Evolutionary conservation across 2,888 invertebrate species (phyloP).

Genomic region (Epirrhoe tristata): DNA sequence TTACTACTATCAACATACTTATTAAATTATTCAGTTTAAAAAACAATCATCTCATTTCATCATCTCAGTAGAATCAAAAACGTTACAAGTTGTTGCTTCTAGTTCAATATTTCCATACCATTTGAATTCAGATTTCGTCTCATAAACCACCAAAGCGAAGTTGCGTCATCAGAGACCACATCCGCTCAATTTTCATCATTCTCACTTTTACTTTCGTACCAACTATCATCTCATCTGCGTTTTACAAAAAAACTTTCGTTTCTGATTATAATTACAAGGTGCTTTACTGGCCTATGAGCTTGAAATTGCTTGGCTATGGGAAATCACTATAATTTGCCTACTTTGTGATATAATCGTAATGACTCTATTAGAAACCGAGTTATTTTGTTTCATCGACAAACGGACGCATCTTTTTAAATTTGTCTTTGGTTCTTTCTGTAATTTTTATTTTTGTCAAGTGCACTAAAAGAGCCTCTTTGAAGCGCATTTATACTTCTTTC

Average conservation of each 20-base stretch:
- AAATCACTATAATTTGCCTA: constrained; percentile 39
- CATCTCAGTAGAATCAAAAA: background rate
- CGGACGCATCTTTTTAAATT: background rate
- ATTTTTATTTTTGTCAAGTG: no score
- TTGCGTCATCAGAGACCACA: constrained; percentile 24
- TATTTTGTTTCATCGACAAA: constrained; percentile 22
- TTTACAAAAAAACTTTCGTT: constrained; percentile 75
- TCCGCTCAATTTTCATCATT: constrained; percentile 28
- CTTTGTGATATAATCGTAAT: constrained; percentile 42
- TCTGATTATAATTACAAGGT: constrained; percentile 52
- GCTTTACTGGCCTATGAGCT: constrained; percentile 43
- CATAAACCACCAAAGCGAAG: constrained; percentile 25
- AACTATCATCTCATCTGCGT: constrained; percentile 58
- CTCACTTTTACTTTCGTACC: constrained; percentile 35
- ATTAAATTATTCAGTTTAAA: no score
- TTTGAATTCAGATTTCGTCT: constrained; percentile 26
- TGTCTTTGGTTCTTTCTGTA: background rate
- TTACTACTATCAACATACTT: no score
- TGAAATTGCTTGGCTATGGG: constrained; percentile 37
- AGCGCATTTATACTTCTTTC: no score
- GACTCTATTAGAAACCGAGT: constrained; percentile 42
- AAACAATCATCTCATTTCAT: background rate
- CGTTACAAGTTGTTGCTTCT: background rate
- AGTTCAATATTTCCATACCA: constrained; percentile 18
- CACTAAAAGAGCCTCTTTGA: no score